Base-by-base conservation (phyloP, 2,797 vertebrate genomes). In the Rhynchotus rufescens region DNA sequence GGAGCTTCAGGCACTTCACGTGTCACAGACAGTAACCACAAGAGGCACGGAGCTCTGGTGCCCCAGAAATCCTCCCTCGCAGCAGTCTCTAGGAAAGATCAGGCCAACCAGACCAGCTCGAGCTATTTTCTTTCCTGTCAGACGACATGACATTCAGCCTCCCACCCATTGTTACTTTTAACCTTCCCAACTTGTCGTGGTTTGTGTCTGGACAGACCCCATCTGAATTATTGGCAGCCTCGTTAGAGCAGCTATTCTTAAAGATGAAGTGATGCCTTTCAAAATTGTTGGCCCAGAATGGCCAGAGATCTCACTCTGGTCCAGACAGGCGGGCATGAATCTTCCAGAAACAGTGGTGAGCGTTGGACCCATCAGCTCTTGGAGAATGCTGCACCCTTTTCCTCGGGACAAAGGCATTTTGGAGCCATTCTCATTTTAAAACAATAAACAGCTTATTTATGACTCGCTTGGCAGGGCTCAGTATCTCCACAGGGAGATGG, bases 361-460 rank as follows among this genome's bases (percentile, higher is more conserved):
- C 22, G 7, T 54, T 71, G 26, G 69, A 47, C 10, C 66, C 80
- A 64, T 28, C 51, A 69, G n/a, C n/a, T 88, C 36, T 88, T 11
- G 1, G 40, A 64, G 12, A 45, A 22, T n/a, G n/a, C 76, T 80
- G 47, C 68, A 80, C 54, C 34, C 30, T 85, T 84, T 84, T 40
- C 40, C 57, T 74, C 64, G 76, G 21, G 88, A 67, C 72, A 77
- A 82, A 93, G 66, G 54, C 49, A n/a, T 71, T 60, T 88, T 2
- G 8, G 34, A 91, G 65, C 65, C 12, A 7, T 62, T 90, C 84
- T 89, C 49, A 67, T 83, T 80, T 71, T 60, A 83, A 74, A 94
- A 77, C 44, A 92, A 49, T 82, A 54, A 84, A 32, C 38, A 44
- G 54, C 47, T 85, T 60, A 40, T 75, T 88, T 91, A 57, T 10